These are phyloP conservation scores for Charanyca ferruginea DNA, from an alignment of 2,888 invertebrate genomes.

Conservation along the genomic window DNA sequence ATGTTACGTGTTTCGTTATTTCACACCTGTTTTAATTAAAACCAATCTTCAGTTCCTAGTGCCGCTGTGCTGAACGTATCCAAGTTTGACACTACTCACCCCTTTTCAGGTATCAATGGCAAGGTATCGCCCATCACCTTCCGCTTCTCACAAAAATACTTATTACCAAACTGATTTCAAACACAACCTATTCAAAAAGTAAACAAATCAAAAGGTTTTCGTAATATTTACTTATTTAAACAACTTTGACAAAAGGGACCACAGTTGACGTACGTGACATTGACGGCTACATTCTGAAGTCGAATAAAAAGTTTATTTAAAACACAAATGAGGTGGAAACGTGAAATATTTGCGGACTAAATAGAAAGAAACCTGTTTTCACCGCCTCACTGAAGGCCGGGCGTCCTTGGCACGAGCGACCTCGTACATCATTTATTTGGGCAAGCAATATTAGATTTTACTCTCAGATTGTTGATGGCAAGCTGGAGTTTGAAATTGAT, in stretches of 20 bases:
- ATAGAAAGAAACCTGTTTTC: slow-evolving; percentile 9
- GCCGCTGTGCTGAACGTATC: too few relatives aligned
- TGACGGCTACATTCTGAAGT: slow-evolving; percentile 33
- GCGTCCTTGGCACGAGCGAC: too few relatives aligned
- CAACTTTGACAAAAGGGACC: slow-evolving; percentile 36
- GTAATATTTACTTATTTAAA: slow-evolving; percentile 27
- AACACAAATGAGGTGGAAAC: slow-evolving; percentile 34
- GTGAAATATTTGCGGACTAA: slow-evolving; percentile 4
- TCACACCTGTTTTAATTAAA: too few relatives aligned
- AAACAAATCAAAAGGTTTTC: slow-evolving; percentile 43
- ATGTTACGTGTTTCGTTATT: neutral
- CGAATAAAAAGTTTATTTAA: slow-evolving; percentile 16
- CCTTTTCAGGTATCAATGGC: slow-evolving; percentile 68
- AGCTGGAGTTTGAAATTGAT: slow-evolving; percentile 6
- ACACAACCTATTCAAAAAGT: slow-evolving; percentile 44
- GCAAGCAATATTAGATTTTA: slow-evolving; percentile 17
- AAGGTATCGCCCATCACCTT: slow-evolving; percentile 65
- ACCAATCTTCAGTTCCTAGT: too few relatives aligned
- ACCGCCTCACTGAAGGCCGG: too few relatives aligned
- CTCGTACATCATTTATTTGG: neutral
- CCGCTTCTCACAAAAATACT: slow-evolving; percentile 17
- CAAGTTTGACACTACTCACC: slow-evolving; percentile 46
- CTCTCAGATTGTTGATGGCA: slow-evolving; percentile 6
- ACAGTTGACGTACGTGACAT: slow-evolving; percentile 14
- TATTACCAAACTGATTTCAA: slow-evolving; percentile 32